These are phyloP conservation scores for Bufotes viridis DNA, from an alignment of 2,797 vertebrate species.

Conservation along the genomic window DNA sequence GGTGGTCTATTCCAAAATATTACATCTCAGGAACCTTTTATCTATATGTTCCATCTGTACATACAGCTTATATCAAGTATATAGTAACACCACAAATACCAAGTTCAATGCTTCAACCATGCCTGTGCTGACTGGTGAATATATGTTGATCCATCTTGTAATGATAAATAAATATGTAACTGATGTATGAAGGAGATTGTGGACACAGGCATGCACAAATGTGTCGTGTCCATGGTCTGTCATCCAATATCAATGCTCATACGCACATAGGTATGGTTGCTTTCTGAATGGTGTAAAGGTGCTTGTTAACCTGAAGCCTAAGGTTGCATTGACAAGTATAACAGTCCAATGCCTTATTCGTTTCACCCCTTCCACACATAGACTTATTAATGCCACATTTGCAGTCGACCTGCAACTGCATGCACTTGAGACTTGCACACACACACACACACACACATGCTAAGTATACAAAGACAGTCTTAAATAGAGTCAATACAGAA, in stretches of 20 bases:
- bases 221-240: not conserved
- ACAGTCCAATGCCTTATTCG: conserved; percentile 39
- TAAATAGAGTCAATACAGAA: conserved; percentile 23
- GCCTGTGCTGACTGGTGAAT: not conserved
- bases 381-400: conserved; percentile 16
- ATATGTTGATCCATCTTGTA: not conserved
- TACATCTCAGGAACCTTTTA: not conserved
- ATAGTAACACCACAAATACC: not conserved
- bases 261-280: not conserved
- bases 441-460: conserved; percentile 43
- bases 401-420: conserved; percentile 80
- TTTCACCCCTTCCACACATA: conserved; percentile 3
- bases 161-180: not conserved
- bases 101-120: not conserved
- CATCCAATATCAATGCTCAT: not conserved
- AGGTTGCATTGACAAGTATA: conserved; percentile 39
- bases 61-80: not conserved
- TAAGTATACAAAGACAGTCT: not conserved
- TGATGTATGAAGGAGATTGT: not conserved
- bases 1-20: not conserved
- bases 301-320: conserved; percentile 23
- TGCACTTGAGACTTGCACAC: conserved; percentile 63
- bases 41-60: not conserved
- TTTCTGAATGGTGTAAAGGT: conserved; percentile 3
- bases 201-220: not conserved